Base-by-base conservation (phyloP, 2,888 invertebrate species). In the Tipula unca region DNA sequence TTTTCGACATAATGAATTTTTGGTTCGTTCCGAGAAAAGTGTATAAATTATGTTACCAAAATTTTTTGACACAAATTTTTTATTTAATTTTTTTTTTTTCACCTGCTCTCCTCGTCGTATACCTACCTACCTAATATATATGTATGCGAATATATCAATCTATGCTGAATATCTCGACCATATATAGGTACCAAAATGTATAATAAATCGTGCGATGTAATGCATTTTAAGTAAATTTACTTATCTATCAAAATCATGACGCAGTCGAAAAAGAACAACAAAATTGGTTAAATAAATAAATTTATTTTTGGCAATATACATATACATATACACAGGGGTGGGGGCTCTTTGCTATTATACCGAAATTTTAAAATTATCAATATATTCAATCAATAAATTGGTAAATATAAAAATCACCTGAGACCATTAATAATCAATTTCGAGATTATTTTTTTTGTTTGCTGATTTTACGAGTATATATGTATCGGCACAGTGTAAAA, bases 191-290 rank as follows among this genome's bases (percentile, higher is more conserved):
- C 48, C 69, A 25, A 20, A 69, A 69, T 39, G 6, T 10, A 39
- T 48, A 69, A 69, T 25, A 69, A 69, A 69, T n/a, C 69, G 69
- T 69, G 69, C 69, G 69, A 69, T 25, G 69, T 69, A 69, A 69
- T 69, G 69, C 69, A 69, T 69, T 69, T 69, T 69, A 69, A 69
- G 69, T 69, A 69, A 69, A 69, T 69, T 69, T 69, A 69, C 69
- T 69, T 69, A 69, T 69, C 69, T 69, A 69, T 69, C 69, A 69
- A 69, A 69, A 69, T 69, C 69, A 69, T 69, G 69, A 69, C 69
- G 69, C 25, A 69, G 69, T 10, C 69, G 69, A 69, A 69, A 69
- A 69, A 69, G 69, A 69, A 69, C 69, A 69, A 69, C 69, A 20
- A 69, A 69, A 69, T 69, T 69, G n/a, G 25, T 69, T 69, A 48